A percentile compares a stretch with the other conserved stretches of the same genome.
Evolutionary conservation across 2,797 vertebrate species (phyloP).

Genomic region (Scleropages formosus): DNA sequence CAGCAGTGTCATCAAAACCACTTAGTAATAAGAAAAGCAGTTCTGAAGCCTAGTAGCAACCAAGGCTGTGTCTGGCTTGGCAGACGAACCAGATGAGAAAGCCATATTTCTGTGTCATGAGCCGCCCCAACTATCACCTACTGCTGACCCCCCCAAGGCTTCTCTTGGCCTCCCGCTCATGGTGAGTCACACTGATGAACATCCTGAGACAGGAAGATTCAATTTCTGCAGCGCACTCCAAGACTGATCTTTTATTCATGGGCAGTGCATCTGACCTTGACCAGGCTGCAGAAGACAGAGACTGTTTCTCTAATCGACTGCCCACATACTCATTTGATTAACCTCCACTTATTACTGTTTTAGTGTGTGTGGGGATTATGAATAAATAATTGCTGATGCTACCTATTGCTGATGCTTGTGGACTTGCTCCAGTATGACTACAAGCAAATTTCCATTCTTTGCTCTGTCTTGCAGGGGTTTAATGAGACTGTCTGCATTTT

Average conservation of each 20-base stretch:
- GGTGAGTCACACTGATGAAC: conserved; percentile 33
- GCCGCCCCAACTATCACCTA: background rate
- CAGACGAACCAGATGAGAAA: no score
- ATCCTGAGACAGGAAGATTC: conserved; percentile 44
- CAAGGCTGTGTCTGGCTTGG: no score
- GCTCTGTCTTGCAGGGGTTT: background rate
- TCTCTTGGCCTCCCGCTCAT: conserved; percentile 19
- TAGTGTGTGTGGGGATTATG: conserved; percentile 26
- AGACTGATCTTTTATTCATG: conserved; percentile 56
- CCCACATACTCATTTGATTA: conserved; percentile 26
- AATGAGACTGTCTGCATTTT: background rate
- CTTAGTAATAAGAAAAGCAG: no score
- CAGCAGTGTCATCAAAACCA: conserved; percentile 4
- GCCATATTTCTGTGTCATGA: background rate
- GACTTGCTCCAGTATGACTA: background rate
- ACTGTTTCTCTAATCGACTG: conserved; percentile 24
- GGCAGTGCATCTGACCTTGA: conserved; percentile 44
- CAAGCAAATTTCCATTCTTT: background rate
- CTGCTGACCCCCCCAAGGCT: conserved; percentile 5
- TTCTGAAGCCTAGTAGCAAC: no score
- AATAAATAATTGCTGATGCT: conserved; percentile 24
- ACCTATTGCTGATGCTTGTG: conserved; percentile 3
- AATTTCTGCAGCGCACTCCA: conserved; percentile 44
- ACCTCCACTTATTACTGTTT: conserved; percentile 27
- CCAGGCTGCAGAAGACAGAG: conserved; percentile 27